Evolutionary conservation across 1,140 invertebrate genomes (phyloP).

Genomic region (Hyphantria cunea): DNA sequence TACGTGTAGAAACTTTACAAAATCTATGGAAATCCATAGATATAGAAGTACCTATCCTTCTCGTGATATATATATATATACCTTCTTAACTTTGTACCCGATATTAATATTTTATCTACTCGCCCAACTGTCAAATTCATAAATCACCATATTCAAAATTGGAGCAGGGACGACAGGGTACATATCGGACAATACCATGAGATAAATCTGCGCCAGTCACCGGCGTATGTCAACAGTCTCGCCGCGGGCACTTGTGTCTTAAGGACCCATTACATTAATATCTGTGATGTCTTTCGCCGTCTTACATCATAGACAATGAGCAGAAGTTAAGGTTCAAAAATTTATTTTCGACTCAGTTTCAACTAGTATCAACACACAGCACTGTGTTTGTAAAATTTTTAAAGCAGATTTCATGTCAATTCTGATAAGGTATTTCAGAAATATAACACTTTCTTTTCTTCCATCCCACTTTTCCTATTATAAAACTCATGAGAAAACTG

Average conservation of each 20-base stretch:
- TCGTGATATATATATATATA: too few species aligned
- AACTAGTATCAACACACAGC: too few species aligned
- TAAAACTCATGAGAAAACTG: too few species aligned
- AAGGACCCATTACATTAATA: constrained; percentile 70
- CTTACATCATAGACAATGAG: constrained; percentile 11
- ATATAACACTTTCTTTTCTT: too few species aligned
- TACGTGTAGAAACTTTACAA: too few species aligned
- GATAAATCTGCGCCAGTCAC: constrained; percentile 6
- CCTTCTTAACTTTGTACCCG: neutral
- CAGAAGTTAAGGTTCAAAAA: constrained; percentile 19
- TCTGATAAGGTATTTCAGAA: too few species aligned
- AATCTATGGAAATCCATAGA: too few species aligned
- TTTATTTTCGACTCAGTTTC: neutral
- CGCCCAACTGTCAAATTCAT: constrained; percentile 19
- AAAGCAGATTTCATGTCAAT: too few species aligned
- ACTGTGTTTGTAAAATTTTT: too few species aligned
- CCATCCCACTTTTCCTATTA: too few species aligned
- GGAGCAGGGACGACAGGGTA: neutral
- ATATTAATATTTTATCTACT: neutral
- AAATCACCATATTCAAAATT: constrained; percentile 21
- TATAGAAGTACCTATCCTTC: too few species aligned
- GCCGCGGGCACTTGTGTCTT: constrained; percentile 36
- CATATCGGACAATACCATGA: neutral
- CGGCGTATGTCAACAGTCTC: constrained; percentile 12
- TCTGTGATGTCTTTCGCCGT: constrained; percentile 60